Percentiles rank a stretch among this genome's conserved stretches.
phyloP scores from a whole-genome alignment of 2,888 invertebrate genomes.

The Hypomecis punctinalis region DNA sequence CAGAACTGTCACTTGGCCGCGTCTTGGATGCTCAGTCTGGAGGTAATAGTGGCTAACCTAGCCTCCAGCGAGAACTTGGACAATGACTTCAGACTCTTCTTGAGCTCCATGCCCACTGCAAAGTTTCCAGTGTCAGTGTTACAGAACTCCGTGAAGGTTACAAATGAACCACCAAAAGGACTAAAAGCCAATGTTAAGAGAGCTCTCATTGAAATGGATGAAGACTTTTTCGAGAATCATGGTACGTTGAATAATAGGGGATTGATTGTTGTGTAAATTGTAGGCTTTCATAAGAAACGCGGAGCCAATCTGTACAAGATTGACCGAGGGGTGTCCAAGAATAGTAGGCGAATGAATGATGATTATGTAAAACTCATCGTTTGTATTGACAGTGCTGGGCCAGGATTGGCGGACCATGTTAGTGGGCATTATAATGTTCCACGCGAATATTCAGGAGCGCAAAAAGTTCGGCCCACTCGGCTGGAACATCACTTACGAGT shows the following conservation, averaged over 20 bases:
- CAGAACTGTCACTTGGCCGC: conserved; percentile 97
- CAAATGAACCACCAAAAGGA: conserved; percentile 97
- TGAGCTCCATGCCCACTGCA: conserved; percentile 95
- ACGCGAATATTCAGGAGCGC: conserved; percentile 96
- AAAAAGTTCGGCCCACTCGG: conserved; percentile 96
- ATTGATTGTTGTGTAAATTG: no score
- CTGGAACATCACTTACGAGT: conserved; percentile 97
- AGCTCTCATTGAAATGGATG: conserved; percentile 91
- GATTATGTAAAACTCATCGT: neutral
- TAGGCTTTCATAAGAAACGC: no score
- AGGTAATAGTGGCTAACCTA: conserved; percentile 90
- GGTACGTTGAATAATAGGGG: conserved; percentile 65
- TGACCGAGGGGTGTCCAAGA: no score
- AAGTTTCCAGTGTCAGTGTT: conserved; percentile 95
- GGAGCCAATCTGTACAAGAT: no score
- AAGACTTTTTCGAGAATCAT: conserved; percentile 92
- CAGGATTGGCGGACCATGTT: conserved; percentile 90
- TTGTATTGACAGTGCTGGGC: conserved; percentile 78
- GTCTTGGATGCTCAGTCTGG: conserved; percentile 96
- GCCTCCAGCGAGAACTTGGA: conserved; percentile 85
- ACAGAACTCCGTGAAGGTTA: conserved; percentile 97
- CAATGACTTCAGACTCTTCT: conserved; percentile 92
- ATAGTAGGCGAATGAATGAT: neutral
- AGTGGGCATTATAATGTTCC: conserved; percentile 95
- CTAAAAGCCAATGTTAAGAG: conserved; percentile 94